Base-by-base conservation (phyloP, 2,888 invertebrate species). In the Podotricha telesiphe region DNA sequence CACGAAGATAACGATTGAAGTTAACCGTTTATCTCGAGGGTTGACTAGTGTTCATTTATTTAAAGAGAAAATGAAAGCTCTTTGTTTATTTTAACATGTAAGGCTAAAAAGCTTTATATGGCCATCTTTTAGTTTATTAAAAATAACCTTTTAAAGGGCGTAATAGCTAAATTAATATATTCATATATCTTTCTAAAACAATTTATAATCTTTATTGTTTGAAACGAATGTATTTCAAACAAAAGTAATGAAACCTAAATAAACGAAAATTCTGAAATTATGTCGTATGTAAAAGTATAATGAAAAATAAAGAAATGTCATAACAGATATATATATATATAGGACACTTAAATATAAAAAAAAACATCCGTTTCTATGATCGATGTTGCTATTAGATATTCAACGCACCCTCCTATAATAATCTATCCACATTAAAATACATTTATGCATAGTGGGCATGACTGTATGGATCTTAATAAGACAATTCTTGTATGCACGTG, bases 381-480 rank as follows among this genome's bases (percentile, higher is more conserved):
- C 73, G 77, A 79, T 78, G 73, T 75, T 74, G 75, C 77, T n/a
- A n/a, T 78, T 80, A 75, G 86, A 85, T 86, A 84, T 83, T 82
- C 84, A 84, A 78, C 68, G 76, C 80, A 80, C 80, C 77, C 79
- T 75, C 77, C 80, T 71, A 84, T 86, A 86, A 84, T 86, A 86
- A 86, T 80, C 85, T 82, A 85, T 80, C 77, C 77, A 77, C 72
- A 81, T 84, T 82, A 76, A 80, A 77, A 88, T 87, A 86, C 84
- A 88, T 88, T 86, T 89, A 89, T 88, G 86, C 87, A 69, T 72
- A 72, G 70, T 70, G 68, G 68, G 71, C 73, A 66, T 51, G 71
- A 75, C 76, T 79, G 75, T 75, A 75, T 65, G 75, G 74, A 75
- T 74, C 73, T 66, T 79, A 79, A 79, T 80, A 75, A 75, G 50